A percentile compares a stretch with the other conserved stretches of the same genome.
These are phyloP conservation scores for Astyanax mexicanus DNA, from an alignment of 2,797 vertebrate species.

Conservation along the genomic window DNA sequence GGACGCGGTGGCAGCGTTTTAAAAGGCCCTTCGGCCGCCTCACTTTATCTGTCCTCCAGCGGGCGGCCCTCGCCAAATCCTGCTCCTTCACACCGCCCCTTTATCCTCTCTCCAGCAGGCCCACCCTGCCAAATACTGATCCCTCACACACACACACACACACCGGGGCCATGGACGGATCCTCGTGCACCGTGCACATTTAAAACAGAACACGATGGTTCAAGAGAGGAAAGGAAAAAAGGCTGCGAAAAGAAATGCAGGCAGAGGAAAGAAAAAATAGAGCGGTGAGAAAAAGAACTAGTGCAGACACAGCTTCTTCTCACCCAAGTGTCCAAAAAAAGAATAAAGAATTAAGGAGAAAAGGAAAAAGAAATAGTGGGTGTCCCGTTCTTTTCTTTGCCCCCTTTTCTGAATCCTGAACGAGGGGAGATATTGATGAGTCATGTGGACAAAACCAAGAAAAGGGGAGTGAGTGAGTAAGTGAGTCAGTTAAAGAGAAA, in stretches of 20 bases:
- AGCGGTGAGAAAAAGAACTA: conserved; percentile 65
- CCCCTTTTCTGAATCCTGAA: conserved; percentile 61
- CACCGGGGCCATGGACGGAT: conserved; percentile 70
- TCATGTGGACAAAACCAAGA: conserved; percentile 54
- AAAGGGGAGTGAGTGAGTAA: conserved; percentile 55
- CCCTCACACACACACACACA: conserved; percentile 72
- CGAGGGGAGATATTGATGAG: conserved; percentile 60
- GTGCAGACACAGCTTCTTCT: conserved; percentile 65
- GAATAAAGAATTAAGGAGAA: too few species aligned
- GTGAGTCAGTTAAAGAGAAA: conserved; percentile 38
- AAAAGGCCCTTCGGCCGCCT: conserved; percentile 54
- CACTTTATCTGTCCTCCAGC: conserved; percentile 63
- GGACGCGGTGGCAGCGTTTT: conserved; percentile 55
- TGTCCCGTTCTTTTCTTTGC: conserved; percentile 60
- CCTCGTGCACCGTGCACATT: conserved; percentile 59
- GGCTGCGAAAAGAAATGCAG: conserved; percentile 26
- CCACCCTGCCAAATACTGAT: conserved; percentile 75
- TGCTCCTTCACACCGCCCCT: conserved; percentile 69
- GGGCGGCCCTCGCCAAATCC: conserved; percentile 74
- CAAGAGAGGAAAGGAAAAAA: conserved; percentile 24
- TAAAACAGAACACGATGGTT: conserved; percentile 44
- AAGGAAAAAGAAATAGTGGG: conserved; percentile 61
- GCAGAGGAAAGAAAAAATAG: conserved; percentile 15
- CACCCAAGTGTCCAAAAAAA: conserved; percentile 38
- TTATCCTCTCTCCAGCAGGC: conserved; percentile 69